These are phyloP conservation scores for Numenius phaeopus DNA, from an alignment of 2,797 vertebrate species.

Conservation along the genomic window DNA sequence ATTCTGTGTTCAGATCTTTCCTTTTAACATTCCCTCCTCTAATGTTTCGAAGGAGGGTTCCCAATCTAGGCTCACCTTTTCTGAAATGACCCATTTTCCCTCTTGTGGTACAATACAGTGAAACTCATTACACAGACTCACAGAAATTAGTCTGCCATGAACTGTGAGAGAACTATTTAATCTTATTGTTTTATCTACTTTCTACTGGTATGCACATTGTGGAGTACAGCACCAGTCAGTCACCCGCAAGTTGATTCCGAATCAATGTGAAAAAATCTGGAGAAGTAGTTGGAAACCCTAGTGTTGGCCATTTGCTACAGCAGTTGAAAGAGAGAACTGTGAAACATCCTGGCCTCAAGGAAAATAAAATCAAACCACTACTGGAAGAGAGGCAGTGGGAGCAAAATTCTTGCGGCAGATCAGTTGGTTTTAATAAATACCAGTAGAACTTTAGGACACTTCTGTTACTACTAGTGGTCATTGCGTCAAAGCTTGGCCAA, in stretches of 20 bases:
- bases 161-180: neutral
- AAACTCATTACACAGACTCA: neutral
- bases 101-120: neutral
- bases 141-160: neutral
- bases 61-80: neutral
- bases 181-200: neutral
- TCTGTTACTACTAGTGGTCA: neutral
- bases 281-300: neutral
- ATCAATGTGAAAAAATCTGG: neutral
- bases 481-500: neutral
- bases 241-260: neutral
- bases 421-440: neutral
- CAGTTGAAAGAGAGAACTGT: neutral
- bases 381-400: neutral
- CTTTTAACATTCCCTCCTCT: neutral
- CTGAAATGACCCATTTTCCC: neutral
- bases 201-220: neutral
- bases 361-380: neutral
- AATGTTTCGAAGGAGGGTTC: neutral
- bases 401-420: neutral
- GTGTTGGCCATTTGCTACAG: neutral
- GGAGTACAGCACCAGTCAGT: fast-evolving
- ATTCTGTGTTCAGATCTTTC: neutral
- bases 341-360: neutral
- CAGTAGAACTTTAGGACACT: neutral